These are phyloP conservation scores for Melanotaenia nigrans DNA, from an alignment of 2,797 vertebrate species.

Conservation along the genomic window DNA sequence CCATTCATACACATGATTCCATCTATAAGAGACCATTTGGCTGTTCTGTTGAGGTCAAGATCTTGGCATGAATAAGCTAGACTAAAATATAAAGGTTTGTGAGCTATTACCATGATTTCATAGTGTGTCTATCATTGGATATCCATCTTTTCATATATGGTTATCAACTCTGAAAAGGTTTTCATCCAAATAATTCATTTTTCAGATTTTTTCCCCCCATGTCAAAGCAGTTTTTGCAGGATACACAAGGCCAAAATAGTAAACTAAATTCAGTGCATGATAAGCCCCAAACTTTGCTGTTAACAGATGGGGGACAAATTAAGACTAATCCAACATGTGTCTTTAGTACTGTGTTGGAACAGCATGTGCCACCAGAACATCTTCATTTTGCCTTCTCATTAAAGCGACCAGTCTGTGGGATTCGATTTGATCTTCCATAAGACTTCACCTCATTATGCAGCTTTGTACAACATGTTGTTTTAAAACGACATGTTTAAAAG, in stretches of 20 bases:
- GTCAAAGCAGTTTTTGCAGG: background rate
- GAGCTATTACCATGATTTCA: constrained; percentile 36
- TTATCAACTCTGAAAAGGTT: background rate
- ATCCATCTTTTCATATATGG: background rate
- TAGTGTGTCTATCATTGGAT: constrained; percentile 5
- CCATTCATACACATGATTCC: constrained; percentile 6
- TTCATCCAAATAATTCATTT: background rate
- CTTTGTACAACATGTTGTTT: background rate
- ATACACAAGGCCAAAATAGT: background rate
- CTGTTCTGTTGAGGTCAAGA: constrained; percentile 13
- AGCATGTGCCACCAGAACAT: background rate
- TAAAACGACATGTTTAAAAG: background rate
- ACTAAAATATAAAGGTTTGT: constrained; percentile 34
- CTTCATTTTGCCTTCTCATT: background rate
- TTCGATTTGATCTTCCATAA: background rate
- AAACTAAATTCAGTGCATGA: background rate
- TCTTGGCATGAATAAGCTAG: constrained; percentile 35
- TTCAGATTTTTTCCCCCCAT: background rate
- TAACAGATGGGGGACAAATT: constrained; percentile 8
- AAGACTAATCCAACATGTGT: constrained; percentile 8
- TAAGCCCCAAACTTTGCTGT: background rate
- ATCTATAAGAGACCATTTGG: constrained; percentile 36
- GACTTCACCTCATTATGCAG: background rate
- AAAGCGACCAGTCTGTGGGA: background rate
- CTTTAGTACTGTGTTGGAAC: background rate